phyloP scores from a whole-genome alignment of 1,140 invertebrate genomes.

The Tenebrio molitor region DNA sequence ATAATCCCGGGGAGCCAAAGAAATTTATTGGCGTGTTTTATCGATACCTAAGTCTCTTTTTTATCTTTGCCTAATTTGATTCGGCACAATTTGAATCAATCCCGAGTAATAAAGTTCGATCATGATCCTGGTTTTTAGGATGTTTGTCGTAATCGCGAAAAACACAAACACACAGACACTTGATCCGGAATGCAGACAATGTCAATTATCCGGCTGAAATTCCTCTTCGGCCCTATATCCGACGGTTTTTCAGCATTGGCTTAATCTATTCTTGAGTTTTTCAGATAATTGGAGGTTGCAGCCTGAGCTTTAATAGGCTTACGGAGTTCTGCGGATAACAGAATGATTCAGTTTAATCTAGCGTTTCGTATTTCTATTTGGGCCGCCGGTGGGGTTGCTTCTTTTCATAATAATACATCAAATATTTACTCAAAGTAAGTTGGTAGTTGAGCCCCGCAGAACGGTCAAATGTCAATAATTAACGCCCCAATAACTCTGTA shows the following conservation, averaged over 20 bases:
- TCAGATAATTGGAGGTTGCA: constrained; percentile 40
- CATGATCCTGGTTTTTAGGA: constrained; percentile 9
- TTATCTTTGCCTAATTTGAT: constrained; percentile 40
- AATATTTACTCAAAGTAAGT: constrained; percentile 45
- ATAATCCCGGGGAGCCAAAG: constrained; percentile 46
- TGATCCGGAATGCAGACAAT: constrained; percentile 16
- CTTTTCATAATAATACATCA: constrained; percentile 40
- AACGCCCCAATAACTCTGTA: constrained; percentile 51
- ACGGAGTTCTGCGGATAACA: constrained; percentile 21
- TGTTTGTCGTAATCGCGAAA: constrained; percentile 27
- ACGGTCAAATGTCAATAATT: constrained; percentile 56
- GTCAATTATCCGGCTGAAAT: constrained; percentile 25
- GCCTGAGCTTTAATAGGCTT: constrained; percentile 24
- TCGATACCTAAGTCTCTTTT: constrained; percentile 40
- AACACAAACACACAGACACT: constrained; percentile 15
- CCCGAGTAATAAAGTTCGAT: constrained; percentile 9
- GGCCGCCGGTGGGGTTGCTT: background rate
- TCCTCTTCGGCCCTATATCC: constrained; percentile 17
- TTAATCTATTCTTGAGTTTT: constrained; percentile 38
- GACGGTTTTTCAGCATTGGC: constrained; percentile 32
- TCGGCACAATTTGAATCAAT: constrained; percentile 16
- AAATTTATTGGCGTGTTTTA: constrained; percentile 50
- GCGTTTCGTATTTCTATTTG: constrained; percentile 33
- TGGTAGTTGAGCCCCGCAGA: constrained; percentile 17
- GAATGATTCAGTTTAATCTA: constrained; percentile 37